phyloP scores from a whole-genome alignment of 2,113 vertebrate species.

The Ovis aries region DNA sequence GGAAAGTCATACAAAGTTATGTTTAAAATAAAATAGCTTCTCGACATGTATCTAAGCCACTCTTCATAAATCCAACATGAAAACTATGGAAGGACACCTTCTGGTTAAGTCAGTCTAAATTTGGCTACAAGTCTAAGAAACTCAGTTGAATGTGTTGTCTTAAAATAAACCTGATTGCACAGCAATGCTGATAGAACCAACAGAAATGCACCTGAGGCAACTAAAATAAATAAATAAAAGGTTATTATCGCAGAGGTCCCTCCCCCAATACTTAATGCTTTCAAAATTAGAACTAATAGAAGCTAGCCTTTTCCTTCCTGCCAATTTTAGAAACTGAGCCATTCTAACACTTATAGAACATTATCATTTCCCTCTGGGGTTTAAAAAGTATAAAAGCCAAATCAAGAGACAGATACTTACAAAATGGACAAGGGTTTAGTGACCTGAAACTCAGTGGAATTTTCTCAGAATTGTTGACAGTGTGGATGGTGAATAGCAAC shows the following conservation, averaged over 20 bases:
- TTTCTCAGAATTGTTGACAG: slow-evolving; percentile 52
- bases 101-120: background rate
- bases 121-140: background rate
- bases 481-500: background rate
- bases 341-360: slow-evolving; percentile 21
- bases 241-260: background rate
- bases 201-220: background rate
- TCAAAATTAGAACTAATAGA: slow-evolving; percentile 32
- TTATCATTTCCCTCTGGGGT: slow-evolving; percentile 28
- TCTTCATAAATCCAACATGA: background rate
- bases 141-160: background rate
- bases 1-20: background rate
- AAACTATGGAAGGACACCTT: background rate
- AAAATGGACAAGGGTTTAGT: background rate
- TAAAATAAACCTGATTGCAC: slow-evolving; percentile 25
- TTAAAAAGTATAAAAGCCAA: slow-evolving; percentile 21
- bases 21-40: background rate
- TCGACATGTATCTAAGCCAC: background rate
- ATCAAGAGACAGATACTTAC: background rate
- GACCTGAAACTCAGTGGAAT: background rate
- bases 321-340: slow-evolving; percentile 32
- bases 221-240: background rate
- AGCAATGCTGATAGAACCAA: background rate
- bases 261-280: background rate
- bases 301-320: slow-evolving; percentile 4